Base-by-base conservation (phyloP, 2,888 invertebrate genomes). In the Byasa hedistus region DNA sequence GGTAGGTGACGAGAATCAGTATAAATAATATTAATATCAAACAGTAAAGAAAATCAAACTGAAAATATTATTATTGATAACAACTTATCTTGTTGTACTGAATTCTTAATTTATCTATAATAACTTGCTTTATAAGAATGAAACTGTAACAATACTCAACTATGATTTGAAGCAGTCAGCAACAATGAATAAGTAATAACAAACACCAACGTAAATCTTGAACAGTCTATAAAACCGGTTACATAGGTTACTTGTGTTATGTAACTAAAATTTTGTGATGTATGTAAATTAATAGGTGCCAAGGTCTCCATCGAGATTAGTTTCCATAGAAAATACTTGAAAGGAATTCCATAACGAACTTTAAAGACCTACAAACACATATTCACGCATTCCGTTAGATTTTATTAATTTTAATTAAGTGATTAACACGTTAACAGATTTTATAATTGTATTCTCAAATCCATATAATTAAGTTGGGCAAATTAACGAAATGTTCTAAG, bases 191-290 rank as follows among this genome's bases (percentile, higher is more conserved):
- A 59, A 65, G 10, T 39, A 10, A 67, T 67, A 66, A 64, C 61
- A 59, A 61, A 69, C 60, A 68, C 68, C 55, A 61, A 27, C 21
- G 55, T 44, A 24, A 22, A 12, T 61, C 22, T 57, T 32, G 36
- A 15, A 59, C 58, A n/a, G 24, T 63, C 36, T 48, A 60, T 19
- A 51, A 63, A 67, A 66, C 67, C 17, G 23, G 66, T 63, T 66
- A 54, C 24, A 54, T 61, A 27, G 63, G 59, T 62, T 55, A 63
- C 57, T 17, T 48, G 36, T 64, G 59, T 67, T 67, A 60, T 56
- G 51, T 69, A 66, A 76, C 72, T 70, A 70, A 72, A 74, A 75
- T 71, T 72, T 72, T 69, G 69, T 74, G 73, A 74, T 75, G 69
- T 76, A 73, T 75, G 60, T 69, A 70, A 73, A 74, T 73, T 69